Conservation (phyloP, 2,888 invertebrate genomes). For the Cheilosia impressa region DNA sequence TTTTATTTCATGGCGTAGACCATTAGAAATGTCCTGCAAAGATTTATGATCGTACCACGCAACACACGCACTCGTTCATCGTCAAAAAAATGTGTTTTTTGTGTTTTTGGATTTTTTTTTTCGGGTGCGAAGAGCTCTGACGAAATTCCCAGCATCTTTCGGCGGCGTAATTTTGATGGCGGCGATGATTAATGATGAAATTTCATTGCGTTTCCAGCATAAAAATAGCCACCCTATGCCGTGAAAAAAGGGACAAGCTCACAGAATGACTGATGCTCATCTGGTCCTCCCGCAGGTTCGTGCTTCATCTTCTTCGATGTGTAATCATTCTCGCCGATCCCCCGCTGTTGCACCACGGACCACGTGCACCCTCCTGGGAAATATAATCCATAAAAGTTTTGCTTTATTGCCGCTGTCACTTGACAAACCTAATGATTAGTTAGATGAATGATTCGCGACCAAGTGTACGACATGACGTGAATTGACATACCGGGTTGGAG, state of each 20-base stretch:
- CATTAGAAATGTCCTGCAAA: conserved; percentile 73
- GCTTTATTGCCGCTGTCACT: conserved; percentile 66
- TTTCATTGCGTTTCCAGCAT: conserved; percentile 67
- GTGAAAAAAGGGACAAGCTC: conserved; percentile 5
- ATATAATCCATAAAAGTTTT: conserved; percentile 66
- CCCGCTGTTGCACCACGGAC: not conserved
- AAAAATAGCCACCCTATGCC: conserved; percentile 64
- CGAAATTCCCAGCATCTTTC: conserved; percentile 66
- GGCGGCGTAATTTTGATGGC: conserved; percentile 69
- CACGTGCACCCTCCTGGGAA: conserved; percentile 26
- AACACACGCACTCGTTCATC: conserved; percentile 50
- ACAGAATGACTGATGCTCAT: conserved; percentile 48
- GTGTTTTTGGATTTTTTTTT: conserved; percentile 29
- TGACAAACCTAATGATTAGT: conserved; percentile 75
- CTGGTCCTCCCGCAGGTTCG: conserved; percentile 44
- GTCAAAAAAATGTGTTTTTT: conserved; percentile 34
- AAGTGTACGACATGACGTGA: conserved; percentile 72
- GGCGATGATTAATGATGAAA: conserved; percentile 72
- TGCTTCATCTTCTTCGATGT: conserved; percentile 27
- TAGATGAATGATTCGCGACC: conserved; percentile 73
- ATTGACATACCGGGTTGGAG: conserved; percentile 36
- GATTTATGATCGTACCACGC: conserved; percentile 68
- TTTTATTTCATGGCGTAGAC: conserved; percentile 71
- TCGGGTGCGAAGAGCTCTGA: conserved; percentile 27
- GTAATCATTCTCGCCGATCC: conserved; percentile 22